A percentile compares a stretch with the other conserved stretches of the same genome.
Conservation (phyloP, 2,888 invertebrate genomes). For the Aethes cnicana region DNA sequence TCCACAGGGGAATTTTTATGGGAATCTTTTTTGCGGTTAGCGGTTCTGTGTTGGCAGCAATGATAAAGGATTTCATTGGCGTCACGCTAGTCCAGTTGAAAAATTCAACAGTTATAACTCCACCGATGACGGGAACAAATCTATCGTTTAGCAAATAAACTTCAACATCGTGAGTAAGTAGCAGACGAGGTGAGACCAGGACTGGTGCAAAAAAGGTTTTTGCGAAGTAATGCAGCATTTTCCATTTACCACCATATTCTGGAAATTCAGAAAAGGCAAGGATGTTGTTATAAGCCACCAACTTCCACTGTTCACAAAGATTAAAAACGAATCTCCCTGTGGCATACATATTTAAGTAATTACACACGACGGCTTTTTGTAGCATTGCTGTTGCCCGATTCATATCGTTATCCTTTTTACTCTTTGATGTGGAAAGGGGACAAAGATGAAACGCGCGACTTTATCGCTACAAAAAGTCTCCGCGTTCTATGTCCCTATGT, state of each 20-base stretch:
- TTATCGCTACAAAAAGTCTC: no score
- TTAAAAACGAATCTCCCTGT: no score
- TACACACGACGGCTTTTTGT: no score
- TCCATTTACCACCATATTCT: slow-evolving; percentile 91
- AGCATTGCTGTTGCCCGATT: no score
- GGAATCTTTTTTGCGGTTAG: slow-evolving; percentile 56
- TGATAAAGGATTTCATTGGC: slow-evolving; percentile 56
- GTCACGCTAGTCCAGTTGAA: slow-evolving; percentile 81
- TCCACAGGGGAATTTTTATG: slow-evolving; percentile 49
- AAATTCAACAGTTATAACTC: slow-evolving; percentile 78
- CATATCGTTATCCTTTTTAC: no score
- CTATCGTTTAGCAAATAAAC: slow-evolving; percentile 86
- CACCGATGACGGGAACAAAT: slow-evolving; percentile 65
- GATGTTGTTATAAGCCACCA: no score
- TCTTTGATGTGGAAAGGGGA: no score
- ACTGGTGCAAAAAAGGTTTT: slow-evolving; percentile 91
- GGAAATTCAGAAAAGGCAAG: no score
- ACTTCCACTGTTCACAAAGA: no score
- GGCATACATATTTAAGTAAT: no score
- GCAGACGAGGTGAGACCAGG: slow-evolving; percentile 84
- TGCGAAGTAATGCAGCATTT: slow-evolving; percentile 95
- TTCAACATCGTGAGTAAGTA: slow-evolving; percentile 73
- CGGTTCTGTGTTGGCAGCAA: slow-evolving; percentile 46
- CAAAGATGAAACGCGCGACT: no score
- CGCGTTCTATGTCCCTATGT: no score